These are phyloP conservation scores for Rosalia funebris DNA, from an alignment of 2,888 invertebrate genomes.

Conservation along the genomic window DNA sequence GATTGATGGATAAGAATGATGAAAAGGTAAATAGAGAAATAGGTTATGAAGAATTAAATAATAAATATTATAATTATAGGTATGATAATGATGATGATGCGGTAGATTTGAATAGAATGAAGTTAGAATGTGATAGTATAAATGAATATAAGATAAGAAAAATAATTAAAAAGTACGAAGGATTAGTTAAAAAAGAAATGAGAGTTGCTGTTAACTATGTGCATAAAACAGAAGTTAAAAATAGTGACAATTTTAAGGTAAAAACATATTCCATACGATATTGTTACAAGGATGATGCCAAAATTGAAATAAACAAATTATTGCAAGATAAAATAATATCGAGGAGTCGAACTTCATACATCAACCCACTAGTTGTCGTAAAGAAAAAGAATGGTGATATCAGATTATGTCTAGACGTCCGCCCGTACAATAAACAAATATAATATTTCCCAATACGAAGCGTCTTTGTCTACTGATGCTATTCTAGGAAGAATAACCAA, in stretches of 20 bases:
- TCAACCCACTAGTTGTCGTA: background rate
- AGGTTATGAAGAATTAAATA: background rate
- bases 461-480: background rate
- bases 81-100: no score
- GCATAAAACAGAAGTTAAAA: background rate
- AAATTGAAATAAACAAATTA: no score
- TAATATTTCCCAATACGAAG: background rate
- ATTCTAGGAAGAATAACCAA: background rate
- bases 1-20: background rate
- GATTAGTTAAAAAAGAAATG: background rate
- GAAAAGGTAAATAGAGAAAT: background rate
- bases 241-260: background rate
- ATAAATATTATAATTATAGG: no score
- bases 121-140: no score
- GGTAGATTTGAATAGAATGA: no score
- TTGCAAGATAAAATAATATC: conserved; percentile 2
- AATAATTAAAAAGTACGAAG: background rate
- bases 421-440: conserved; percentile 3
- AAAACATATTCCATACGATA: conserved; percentile 18
- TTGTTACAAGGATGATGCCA: conserved; percentile 11
- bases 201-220: background rate
- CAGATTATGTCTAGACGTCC: background rate
- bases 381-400: conserved; percentile 10
- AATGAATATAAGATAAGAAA: no score
- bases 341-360: background rate